phyloP scores from a whole-genome alignment of 2,797 vertebrate species.

The Staurois parvus region DNA sequence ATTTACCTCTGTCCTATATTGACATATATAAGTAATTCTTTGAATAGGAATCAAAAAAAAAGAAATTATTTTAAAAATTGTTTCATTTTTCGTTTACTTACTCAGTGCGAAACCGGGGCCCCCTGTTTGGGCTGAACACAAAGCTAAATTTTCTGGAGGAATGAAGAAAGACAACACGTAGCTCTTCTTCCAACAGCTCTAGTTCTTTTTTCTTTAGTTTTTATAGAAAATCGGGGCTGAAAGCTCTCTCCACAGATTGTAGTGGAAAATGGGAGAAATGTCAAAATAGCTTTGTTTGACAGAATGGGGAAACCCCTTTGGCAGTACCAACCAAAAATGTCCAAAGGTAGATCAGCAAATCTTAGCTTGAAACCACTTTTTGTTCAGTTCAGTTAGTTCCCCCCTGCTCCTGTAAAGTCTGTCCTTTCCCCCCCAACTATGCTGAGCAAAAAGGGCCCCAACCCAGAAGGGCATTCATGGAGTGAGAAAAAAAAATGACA shows the following conservation, averaged over 20 bases:
- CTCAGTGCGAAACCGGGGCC: too few species aligned
- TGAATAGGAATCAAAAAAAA: too few species aligned
- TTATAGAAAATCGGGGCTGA: too few species aligned
- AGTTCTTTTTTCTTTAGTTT: too few species aligned
- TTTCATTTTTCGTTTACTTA: too few species aligned
- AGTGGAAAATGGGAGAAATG: conserved; percentile 44
- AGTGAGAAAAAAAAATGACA: conserved; percentile 54
- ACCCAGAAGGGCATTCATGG: conserved; percentile 18
- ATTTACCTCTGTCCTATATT: too few species aligned
- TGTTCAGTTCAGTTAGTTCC: conserved; percentile 63
- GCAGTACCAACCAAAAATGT: conserved; percentile 62
- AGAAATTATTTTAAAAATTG: too few species aligned
- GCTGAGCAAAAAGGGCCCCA: background rate
- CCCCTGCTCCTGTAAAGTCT: conserved; percentile 51
- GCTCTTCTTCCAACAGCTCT: too few species aligned
- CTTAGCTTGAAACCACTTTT: conserved; percentile 57
- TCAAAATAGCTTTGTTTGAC: conserved; percentile 53
- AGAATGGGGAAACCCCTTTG: conserved; percentile 56
- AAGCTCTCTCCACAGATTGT: background rate
- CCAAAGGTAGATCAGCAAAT: conserved; percentile 63
- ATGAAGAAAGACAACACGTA: too few species aligned
- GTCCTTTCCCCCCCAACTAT: background rate
- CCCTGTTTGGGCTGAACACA: too few species aligned
- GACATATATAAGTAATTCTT: too few species aligned
- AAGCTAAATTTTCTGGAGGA: too few species aligned